Percentiles rank a stretch among this genome's conserved stretches.
Conservation (phyloP, 2,888 invertebrate species). For the Euzetes globulus region DNA sequence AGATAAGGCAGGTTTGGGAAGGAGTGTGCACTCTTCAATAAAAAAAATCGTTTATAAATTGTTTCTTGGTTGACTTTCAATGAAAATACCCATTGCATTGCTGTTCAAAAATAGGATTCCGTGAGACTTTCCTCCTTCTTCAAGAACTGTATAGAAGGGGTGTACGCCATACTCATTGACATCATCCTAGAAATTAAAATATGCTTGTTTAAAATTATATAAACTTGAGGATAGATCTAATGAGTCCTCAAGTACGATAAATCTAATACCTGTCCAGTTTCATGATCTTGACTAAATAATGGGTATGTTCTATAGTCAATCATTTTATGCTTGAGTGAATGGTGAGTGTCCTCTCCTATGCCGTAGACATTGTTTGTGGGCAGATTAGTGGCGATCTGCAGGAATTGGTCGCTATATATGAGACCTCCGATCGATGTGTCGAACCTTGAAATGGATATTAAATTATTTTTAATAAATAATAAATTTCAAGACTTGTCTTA, state of each 20-base stretch:
- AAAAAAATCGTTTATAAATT: neutral
- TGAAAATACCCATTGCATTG: conserved; percentile 70
- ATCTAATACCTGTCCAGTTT: conserved; percentile 82
- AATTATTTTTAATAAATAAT: too few species aligned
- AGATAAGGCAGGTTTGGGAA: conserved; percentile 71
- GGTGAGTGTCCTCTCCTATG: conserved; percentile 45
- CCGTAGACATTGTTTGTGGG: conserved; percentile 49
- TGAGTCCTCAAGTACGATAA: too few species aligned
- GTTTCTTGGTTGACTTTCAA: too few species aligned
- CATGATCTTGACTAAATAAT: conserved; percentile 52
- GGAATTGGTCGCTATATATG: conserved; percentile 49
- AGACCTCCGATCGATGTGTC: conserved; percentile 46
- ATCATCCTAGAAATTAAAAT: neutral
- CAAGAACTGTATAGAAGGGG: conserved; percentile 71
- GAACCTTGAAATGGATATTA: conserved; percentile 36
- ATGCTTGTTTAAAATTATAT: neutral
- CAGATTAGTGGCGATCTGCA: conserved; percentile 48
- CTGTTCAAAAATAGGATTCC: conserved; percentile 74
- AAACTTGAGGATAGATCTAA: conserved; percentile 49
- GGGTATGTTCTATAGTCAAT: conserved; percentile 34
- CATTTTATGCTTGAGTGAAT: neutral
- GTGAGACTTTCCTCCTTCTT: conserved; percentile 57
- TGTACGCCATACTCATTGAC: conserved; percentile 69
- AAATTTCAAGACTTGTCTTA: conserved; percentile 2
- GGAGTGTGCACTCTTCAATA: conserved; percentile 53